Conservation (phyloP, 2,113 vertebrate species). For the Xiphias gladius region DNA sequence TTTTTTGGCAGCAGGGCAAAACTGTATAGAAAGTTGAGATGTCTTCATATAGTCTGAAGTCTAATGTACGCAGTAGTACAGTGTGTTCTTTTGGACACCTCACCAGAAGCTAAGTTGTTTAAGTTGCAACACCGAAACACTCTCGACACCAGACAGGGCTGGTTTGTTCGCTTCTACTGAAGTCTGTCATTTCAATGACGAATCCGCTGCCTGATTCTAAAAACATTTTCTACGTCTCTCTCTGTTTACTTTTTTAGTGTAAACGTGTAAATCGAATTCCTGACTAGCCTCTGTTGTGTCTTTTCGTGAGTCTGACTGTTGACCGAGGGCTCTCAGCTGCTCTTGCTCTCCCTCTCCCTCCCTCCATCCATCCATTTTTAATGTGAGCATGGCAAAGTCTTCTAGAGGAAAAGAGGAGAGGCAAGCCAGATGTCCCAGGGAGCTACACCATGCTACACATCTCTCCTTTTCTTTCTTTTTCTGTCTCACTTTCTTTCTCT, state of each 20-base stretch:
- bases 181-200: background rate
- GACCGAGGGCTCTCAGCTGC: conserved; percentile 28
- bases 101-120: background rate
- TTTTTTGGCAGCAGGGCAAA: background rate
- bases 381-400: conserved; percentile 73
- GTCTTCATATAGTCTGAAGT: background rate
- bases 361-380: conserved; percentile 72
- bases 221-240: background rate
- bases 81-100: conserved; percentile 23
- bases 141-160: background rate
- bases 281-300: conserved; percentile 3
- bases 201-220: background rate
- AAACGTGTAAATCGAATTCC: conserved; percentile 14
- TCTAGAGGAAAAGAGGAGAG: conserved; percentile 44
- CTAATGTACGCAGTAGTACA: background rate
- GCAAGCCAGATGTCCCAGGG: conserved; percentile 58
- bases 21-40: background rate
- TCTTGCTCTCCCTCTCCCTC: conserved; percentile 34
- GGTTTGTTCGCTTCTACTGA: background rate
- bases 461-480: conserved; percentile 25
- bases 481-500: conserved; percentile 23
- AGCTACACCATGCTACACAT: conserved; percentile 47
- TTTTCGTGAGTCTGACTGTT: conserved; percentile 41
- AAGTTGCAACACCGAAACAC: background rate
- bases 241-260: background rate